phyloP scores from a whole-genome alignment of 2,797 vertebrate genomes.

The Acipenser oxyrinchus region DNA sequence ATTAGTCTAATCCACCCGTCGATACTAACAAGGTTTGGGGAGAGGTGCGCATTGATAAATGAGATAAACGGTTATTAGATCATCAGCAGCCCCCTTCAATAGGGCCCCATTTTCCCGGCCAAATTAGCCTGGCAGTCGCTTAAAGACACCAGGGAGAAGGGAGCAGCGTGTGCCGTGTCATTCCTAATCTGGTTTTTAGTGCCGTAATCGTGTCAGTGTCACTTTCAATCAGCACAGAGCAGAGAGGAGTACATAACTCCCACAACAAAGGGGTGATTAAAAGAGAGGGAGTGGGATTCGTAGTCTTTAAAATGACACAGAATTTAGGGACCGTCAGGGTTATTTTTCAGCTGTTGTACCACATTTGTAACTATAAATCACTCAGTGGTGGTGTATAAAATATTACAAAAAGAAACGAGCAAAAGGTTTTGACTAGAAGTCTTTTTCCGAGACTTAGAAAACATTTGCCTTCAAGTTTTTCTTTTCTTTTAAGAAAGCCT shows the following conservation, averaged over 20 bases:
- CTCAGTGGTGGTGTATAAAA: slow-evolving; percentile 2
- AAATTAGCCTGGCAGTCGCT: slow-evolving; percentile 21
- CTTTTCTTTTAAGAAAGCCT: no score
- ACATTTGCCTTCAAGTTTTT: no score
- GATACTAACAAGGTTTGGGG: slow-evolving; percentile 65
- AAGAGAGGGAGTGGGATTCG: slow-evolving; percentile 36
- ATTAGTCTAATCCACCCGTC: slow-evolving; percentile 67
- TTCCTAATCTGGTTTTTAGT: slow-evolving; percentile 71
- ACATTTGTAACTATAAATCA: slow-evolving; percentile 31
- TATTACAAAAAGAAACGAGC: slow-evolving; percentile 41
- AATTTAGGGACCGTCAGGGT: slow-evolving; percentile 46
- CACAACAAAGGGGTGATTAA: slow-evolving; percentile 26
- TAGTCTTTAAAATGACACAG: slow-evolving; percentile 63
- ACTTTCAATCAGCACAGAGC: slow-evolving; percentile 72
- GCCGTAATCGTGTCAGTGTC: slow-evolving; percentile 75
- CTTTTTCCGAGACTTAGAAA: no score
- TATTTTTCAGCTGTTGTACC: slow-evolving; percentile 54
- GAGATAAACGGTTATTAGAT: slow-evolving; percentile 72
- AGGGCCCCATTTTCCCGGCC: slow-evolving; percentile 18
- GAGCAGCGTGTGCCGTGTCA: slow-evolving; percentile 48
- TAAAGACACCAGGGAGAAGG: slow-evolving; percentile 23
- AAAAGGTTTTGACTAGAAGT: no score
- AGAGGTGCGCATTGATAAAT: slow-evolving; percentile 59
- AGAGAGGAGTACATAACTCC: slow-evolving; percentile 69
- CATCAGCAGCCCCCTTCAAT: slow-evolving; percentile 43